Percentiles rank a stretch among this genome's conserved stretches.
Conservation (phyloP, 2,797 vertebrate genomes). For the Gymnodraco acuticeps region DNA sequence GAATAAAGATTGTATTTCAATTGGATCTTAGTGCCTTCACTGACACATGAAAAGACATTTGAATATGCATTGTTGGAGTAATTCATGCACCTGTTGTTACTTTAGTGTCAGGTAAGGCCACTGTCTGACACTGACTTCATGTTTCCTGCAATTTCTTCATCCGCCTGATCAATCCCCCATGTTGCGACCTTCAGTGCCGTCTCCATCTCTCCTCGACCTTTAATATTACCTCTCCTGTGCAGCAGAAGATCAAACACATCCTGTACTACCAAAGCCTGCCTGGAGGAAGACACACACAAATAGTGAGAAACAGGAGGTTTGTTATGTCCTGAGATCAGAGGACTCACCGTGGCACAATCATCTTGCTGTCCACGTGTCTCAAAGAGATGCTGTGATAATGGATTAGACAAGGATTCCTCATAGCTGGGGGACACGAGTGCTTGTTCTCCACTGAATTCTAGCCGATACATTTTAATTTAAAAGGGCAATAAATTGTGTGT, state of each 20-base stretch:
- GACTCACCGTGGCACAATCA: slow-evolving; percentile 16
- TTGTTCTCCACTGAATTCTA: slow-evolving; percentile 23
- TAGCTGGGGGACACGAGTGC: slow-evolving; percentile 30
- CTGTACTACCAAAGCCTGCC: slow-evolving; percentile 21
- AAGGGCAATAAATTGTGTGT: slow-evolving; percentile 31
- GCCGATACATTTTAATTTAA: slow-evolving; percentile 58
- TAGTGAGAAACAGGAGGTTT: slow-evolving; percentile 19
- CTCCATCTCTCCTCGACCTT: slow-evolving; percentile 53
- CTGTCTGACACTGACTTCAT: slow-evolving; percentile 26
- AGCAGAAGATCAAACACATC: slow-evolving; percentile 54
- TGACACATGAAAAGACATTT: background rate
- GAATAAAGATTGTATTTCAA: slow-evolving; percentile 84
- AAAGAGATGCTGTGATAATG: slow-evolving; percentile 29
- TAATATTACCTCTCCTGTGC: slow-evolving; percentile 27
- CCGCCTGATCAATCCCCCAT: slow-evolving; percentile 1
- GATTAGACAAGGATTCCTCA: slow-evolving; percentile 39
- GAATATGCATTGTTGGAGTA: background rate
- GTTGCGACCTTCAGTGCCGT: background rate
- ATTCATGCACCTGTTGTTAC: background rate
- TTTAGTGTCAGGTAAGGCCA: background rate
- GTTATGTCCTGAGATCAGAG: slow-evolving; percentile 38
- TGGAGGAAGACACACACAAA: slow-evolving; percentile 2
- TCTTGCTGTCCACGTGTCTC: slow-evolving; percentile 22
- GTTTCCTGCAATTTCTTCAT: slow-evolving; percentile 19
- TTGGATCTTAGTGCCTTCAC: slow-evolving; percentile 42